Evolutionary conservation across 2,797 vertebrate species (phyloP), one percentile per base, ranked within the genome.

Genomic region (Argya squamiceps): DNA sequence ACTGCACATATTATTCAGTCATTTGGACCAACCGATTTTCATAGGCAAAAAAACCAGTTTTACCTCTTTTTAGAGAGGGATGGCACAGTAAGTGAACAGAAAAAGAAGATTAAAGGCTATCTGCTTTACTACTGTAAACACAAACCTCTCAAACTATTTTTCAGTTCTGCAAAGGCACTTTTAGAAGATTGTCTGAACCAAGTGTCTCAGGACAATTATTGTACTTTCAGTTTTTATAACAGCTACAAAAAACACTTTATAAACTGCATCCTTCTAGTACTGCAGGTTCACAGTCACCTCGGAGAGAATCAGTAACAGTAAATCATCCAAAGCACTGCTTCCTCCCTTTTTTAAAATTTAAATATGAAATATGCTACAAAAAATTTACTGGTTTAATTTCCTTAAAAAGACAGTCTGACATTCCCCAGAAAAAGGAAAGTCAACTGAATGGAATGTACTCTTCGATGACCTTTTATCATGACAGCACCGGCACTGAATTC

Each of bases 1-100:
- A 86, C 19, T 43, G 41, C 34, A 67, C 7, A 23, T n/a, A 79
- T 58, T 64, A 50, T 37, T 92, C 78, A 92, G 75, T 85, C 83
- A 94, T 93, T 83, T 82, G 74, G 55, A 96, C 58, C 85, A 76
- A 81, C 18, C 43, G 67, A 65, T 55, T 88, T 69, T 81, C n/a
- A n/a, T 12, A 82, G 44, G 34, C 20, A 88, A 93, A 90, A 94
- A 78, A 73, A 21, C 14, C 39, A 82, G 36, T 58, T 96, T 94
- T 69, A 88, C n/a, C 19, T 81, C 62, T 58, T 95, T 81, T 65
- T 47, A 32, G 46, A 53, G 32, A 43, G 27, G 53, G 46, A 62
- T 34, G 21, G 17, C 23, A 93, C 3, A 76, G 47, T 29, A 41
- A 65, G 12, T 5, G 3, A 93, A 58, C 22, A 75, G 30, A 24